Evolutionary conservation across 1,140 invertebrate genomes (phyloP), one percentile per base, ranked within the genome.

Genomic region (Drosophila murphyi): DNA sequence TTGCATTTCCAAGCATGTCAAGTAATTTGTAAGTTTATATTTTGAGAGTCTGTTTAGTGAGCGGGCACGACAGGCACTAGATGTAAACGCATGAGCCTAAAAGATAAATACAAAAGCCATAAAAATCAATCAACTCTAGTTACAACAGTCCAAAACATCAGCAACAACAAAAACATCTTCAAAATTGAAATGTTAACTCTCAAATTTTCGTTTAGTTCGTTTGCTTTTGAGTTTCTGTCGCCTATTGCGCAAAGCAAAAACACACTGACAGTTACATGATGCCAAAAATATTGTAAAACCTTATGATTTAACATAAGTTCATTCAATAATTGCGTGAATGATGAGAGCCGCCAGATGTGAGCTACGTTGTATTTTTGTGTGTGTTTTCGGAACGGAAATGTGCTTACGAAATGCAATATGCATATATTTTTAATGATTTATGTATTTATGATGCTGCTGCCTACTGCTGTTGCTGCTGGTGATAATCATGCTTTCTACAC

Each of bases 251-350:
- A 85, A 83, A 77, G 54, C 4, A 47, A 12, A 70, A 29, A 35
- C 57, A 62, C 67, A 62, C 80, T 87, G 76, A 83, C 83, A 87
- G 83, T 88, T 88, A 87, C 80, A 88, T 83, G 85, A 80, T 70
- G 72, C 62, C 52, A 63, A 76, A 86, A 41, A 68, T 87, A 75
- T 82, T 70, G 68, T 73, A 70, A 86, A 80, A 82, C 76, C 79
- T 37, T 71, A 68, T 82, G 79, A 86, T 87, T 87, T 87, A 88
- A 88, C 85, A 83, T 71, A 83, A 88, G 52, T 83, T 88, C 74
- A 65, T 78, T 87, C 52, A 88, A 88, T 88, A 88, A 88, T 83
- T 83, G 85, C 70, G 60, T 78, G 76, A 69, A 72, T 79, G 76
- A 72, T 72, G 57, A 52, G 55, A 35, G 28, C 29, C 47, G 62